Evolutionary conservation across 2,888 invertebrate genomes (phyloP), one percentile per base, ranked within the genome.

Genomic region (Villa cingulata): DNA sequence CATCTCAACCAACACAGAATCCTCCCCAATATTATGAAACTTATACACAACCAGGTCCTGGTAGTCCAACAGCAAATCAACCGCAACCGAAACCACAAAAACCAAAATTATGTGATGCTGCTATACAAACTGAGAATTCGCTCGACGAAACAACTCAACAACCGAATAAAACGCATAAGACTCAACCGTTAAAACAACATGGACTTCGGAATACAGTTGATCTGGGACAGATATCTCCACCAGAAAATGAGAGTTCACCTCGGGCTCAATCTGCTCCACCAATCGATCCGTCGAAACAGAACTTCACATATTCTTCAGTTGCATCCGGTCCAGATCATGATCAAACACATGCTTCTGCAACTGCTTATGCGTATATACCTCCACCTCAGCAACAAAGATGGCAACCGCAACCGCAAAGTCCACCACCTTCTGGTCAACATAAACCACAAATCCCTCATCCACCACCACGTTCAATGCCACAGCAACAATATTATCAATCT

Each of bases 261-360:
- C 73, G 87, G 61, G 83, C 85, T 45, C 81, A 83, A 76, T 87
- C 87, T 55, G 86, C 86, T 27, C 87, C 87, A 29, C 83, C 85
- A 46, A 62, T 73, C 68, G 55, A 67, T 48, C 62, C 62, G 48
- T 67, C 65, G 39, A 66, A 64, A 43, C 63, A 62, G 44, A 65
- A 60, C 42, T 55, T 59, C 17, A 14, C n/a, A 4, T n/a, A 15
- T 37, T 15, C 43, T 16, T 2, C 4, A 4, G 4, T 4, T n/a
- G 2, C 36, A 12, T 16, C n/a, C 37, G 27, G 2, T 18, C 37
- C 40, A 15, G 7, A 37, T 15, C 18, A 10, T 2, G 23, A 16
- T 14, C n/a, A 20, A 23, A 15, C 17, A n/a, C n/a, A 20, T 18
- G 15, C 39, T 18, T n/a, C 27, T 3, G 23, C 41, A 16, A 18